Evolutionary conservation across 1,140 invertebrate genomes (phyloP), one percentile per base, ranked within the genome.

Genomic region (Philopotamus ludificatus): DNA sequence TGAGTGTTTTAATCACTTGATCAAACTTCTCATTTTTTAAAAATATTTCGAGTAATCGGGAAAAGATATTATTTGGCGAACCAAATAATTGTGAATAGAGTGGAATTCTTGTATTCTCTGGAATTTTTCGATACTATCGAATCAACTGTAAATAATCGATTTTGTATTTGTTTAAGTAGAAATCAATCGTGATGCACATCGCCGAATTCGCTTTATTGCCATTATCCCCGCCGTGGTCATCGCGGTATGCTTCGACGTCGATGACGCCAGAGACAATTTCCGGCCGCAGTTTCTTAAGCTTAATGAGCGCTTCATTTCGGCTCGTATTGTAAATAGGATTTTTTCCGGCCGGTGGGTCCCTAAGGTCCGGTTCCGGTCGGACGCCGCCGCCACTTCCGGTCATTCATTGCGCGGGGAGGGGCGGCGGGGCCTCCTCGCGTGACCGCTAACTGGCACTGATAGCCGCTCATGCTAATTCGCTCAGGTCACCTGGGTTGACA

Each of bases 391-490:
- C 53, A 28, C 53, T 34, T 28, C 20, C n/a, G 10, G 53, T 10
- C 3, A 25, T 16, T 28, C 26, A 28, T 28, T 18, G 53, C 53
- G 12, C 28, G 12, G 28, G 28, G 28, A 34, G 12, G 28, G 28
- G 4, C 12, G 28, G 12, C 25, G 22, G 7, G 3, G 18, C 1
- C 49, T 12, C 49, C 18, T 20, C 22, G 49, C 49, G 49, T 51
- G 49, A 51, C 49, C 49, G 22, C 49, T 51, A 51, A 51, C 49
- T 22, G 21, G 49, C 18, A 4, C 28, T 34, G 28, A 4, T 20
- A 21, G 16, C 44, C 7, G 12, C 7, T 20, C 49, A 51, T 51
- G 49, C 49, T 51, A 51, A 51, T 51, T 51, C 22, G 49, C 25
- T 22, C 3, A 10, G 7, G 25, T 12, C 49, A 51, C 49, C 18